Evolutionary conservation across 2,888 invertebrate genomes (phyloP).

Genomic region (Cinara cedri): DNA sequence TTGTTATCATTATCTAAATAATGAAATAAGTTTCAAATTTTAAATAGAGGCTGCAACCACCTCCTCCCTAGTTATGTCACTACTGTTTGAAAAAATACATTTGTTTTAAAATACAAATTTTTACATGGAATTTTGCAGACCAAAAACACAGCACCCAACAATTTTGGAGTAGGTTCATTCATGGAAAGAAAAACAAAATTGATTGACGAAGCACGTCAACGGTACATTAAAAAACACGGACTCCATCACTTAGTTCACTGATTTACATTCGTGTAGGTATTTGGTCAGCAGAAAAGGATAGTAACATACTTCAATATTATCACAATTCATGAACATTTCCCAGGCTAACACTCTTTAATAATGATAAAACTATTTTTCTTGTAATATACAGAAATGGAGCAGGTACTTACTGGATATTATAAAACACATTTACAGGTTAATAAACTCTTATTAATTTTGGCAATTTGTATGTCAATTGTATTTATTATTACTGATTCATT

Average conservation of each 20-base stretch:
- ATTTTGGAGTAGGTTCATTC: constrained; percentile 65
- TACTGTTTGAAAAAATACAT: no score
- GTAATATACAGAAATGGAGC: constrained; percentile 22
- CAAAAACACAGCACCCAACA: constrained; percentile 31
- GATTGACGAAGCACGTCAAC: constrained; percentile 76
- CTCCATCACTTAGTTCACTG: constrained; percentile 62
- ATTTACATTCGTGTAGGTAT: background rate
- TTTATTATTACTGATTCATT: background rate
- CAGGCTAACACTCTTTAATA: constrained; percentile 9
- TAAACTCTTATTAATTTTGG: background rate
- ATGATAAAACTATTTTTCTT: background rate
- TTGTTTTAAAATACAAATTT: no score
- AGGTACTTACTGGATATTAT: constrained; percentile 33
- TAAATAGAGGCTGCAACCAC: no score
- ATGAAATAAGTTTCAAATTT: no score
- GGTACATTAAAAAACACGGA: constrained; percentile 80
- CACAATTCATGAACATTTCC: background rate
- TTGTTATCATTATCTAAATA: no score
- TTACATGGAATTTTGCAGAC: background rate
- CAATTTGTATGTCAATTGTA: constrained; percentile 13
- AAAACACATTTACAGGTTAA: background rate
- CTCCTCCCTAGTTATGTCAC: no score
- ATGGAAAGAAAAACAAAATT: constrained; percentile 80
- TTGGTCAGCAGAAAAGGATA: background rate
- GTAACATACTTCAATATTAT: background rate